Evolutionary conservation across 1,140 invertebrate genomes (phyloP).

Genomic region (Hypsibius dujardini): DNA sequence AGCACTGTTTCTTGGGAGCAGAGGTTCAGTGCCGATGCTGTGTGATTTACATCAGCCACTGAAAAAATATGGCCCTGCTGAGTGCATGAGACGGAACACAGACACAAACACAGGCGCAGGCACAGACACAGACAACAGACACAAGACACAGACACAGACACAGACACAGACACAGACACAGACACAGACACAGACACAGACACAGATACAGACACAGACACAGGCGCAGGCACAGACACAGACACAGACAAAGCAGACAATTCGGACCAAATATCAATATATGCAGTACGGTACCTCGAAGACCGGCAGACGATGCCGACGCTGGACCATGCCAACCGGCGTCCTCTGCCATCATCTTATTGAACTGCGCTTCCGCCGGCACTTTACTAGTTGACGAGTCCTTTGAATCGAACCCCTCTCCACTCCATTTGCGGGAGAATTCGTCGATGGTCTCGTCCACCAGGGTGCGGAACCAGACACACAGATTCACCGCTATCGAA

Average conservation of each 20-base stretch:
- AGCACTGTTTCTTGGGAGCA: not conserved
- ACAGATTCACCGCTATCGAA: constrained; percentile 48
- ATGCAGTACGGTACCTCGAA: not conserved
- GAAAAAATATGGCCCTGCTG: no score
- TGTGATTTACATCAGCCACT: not conserved
- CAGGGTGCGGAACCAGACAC: constrained; percentile 54
- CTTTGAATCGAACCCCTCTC: not conserved
- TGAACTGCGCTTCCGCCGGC: not conserved
- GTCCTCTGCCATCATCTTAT: constrained; percentile 3
- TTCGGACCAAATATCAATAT: no score
- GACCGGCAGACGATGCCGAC: not conserved
- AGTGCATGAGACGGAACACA: no score
- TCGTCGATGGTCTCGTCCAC: constrained; percentile 45
- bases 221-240: no score
- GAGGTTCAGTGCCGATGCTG: not conserved
- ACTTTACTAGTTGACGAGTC: not conserved
- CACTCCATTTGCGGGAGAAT: constrained; percentile 15
- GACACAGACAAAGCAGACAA: no score
- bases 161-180: no score
- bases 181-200: no score
- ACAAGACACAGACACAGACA: no score
- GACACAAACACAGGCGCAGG: no score
- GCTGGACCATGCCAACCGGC: constrained; percentile 2
- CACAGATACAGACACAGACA: no score
- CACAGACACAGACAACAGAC: no score